Evolutionary conservation across 2,113 vertebrate species (phyloP).

Genomic region (Crocuta crocuta): DNA sequence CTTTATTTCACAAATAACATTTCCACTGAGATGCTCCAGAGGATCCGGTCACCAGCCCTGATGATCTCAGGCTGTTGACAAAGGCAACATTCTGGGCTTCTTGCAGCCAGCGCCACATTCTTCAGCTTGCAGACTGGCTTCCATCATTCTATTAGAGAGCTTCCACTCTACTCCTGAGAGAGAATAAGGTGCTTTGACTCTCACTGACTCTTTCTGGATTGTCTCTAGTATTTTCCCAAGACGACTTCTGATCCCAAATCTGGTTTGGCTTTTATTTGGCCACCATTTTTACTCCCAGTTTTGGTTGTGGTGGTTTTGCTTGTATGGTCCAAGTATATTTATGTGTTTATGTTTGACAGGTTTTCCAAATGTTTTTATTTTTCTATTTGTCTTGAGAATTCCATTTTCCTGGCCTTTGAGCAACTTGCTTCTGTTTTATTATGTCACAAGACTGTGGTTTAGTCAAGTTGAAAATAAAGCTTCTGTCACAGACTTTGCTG

Average conservation of each 20-base stretch:
- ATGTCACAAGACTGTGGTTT: not conserved
- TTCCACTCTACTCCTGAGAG: not conserved
- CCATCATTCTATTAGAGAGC: not conserved
- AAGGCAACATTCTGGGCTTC: not conserved
- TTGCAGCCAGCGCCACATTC: too few relatives aligned
- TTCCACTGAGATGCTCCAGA: not conserved
- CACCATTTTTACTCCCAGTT: not conserved
- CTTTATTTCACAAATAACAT: not conserved
- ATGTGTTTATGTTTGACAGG: not conserved
- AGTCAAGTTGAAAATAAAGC: not conserved
- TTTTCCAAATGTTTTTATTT: not conserved
- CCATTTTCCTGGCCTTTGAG: not conserved
- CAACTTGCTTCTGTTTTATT: not conserved
- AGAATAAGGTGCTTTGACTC: not conserved
- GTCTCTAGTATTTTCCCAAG: not conserved
- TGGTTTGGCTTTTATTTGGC: not conserved
- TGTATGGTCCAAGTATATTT: not conserved
- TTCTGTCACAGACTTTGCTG: not conserved
- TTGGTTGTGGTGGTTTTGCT: not conserved
- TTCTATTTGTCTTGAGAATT: not conserved
- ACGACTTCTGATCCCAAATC: not conserved
- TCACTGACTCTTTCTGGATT: not conserved
- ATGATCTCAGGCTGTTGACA: rapidly evolving
- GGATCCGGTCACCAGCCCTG: not conserved
- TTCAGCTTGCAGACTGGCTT: not conserved